Percentiles rank a stretch among this genome's conserved stretches.
Evolutionary conservation across 2,888 invertebrate genomes (phyloP).

Genomic region (Patella depressa): DNA sequence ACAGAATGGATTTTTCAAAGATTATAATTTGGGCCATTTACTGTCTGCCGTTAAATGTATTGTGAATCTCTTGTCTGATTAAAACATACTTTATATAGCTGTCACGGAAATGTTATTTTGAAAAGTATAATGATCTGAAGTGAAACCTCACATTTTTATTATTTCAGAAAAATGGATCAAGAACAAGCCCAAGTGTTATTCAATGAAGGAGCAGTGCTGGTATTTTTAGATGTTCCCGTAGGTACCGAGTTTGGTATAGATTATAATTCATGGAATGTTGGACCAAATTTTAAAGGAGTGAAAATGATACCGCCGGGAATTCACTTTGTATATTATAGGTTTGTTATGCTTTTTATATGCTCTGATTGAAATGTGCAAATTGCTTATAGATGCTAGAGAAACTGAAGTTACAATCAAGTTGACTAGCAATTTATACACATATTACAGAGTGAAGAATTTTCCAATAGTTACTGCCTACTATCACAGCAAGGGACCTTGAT

Average conservation of each 20-base stretch:
- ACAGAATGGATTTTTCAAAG: no score
- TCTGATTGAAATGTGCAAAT: no score
- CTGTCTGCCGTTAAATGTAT: no score
- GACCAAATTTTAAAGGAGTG: conserved; percentile 91
- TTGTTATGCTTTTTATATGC: conserved; percentile 3
- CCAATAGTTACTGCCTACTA: no score
- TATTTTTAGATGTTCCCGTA: conserved; percentile 86
- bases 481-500: no score
- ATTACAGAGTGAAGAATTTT: no score
- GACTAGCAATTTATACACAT: no score
- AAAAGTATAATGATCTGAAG: no score
- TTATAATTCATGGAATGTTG: conserved; percentile 89
- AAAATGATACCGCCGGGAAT: conserved; percentile 99
- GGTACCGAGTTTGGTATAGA: conserved; percentile 98
- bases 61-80: no score
- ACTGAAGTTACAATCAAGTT: background rate
- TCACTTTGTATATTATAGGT: conserved; percentile 92
- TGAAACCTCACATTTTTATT: background rate
- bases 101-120: no score
- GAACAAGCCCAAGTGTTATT: conserved; percentile 83
- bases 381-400: background rate
- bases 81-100: no score
- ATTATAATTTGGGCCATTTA: no score
- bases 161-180: conserved; percentile 71
- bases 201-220: conserved; percentile 84